Evolutionary conservation across 2,113 vertebrate genomes (phyloP).

Genomic region (Bubalus kerabau): DNA sequence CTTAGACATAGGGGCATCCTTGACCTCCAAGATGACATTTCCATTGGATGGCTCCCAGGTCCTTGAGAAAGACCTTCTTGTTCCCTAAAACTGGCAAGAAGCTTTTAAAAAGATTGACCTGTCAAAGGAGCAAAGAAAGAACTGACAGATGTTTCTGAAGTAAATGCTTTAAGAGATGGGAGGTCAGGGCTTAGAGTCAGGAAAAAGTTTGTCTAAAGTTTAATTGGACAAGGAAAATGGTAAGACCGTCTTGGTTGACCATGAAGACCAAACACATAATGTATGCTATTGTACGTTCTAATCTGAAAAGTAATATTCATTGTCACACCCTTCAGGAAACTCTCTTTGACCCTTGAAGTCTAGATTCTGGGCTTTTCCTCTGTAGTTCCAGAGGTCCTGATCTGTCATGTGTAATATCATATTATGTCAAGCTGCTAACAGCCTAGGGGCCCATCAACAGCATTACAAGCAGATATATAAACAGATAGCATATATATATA

Average conservation of each 20-base stretch:
- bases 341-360: neutral
- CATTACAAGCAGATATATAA: neutral
- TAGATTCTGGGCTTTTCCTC: neutral
- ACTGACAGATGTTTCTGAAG: conserved; percentile 7
- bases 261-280: neutral
- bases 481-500: neutral
- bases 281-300: neutral
- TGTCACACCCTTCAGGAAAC: neutral
- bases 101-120: neutral
- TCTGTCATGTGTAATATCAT: neutral
- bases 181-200: neutral
- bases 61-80: neutral
- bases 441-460: neutral
- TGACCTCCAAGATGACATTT: neutral
- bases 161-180: neutral
- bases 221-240: neutral
- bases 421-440: neutral
- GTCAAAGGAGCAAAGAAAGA: neutral
- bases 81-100: neutral
- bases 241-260: neutral
- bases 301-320: neutral
- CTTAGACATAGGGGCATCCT: neutral
- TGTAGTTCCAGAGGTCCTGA: neutral
- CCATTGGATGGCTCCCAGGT: neutral
- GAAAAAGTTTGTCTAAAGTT: neutral